These are phyloP conservation scores for Onthophagus sagittarius DNA, from an alignment of 2,888 invertebrate species.

Conservation along the genomic window DNA sequence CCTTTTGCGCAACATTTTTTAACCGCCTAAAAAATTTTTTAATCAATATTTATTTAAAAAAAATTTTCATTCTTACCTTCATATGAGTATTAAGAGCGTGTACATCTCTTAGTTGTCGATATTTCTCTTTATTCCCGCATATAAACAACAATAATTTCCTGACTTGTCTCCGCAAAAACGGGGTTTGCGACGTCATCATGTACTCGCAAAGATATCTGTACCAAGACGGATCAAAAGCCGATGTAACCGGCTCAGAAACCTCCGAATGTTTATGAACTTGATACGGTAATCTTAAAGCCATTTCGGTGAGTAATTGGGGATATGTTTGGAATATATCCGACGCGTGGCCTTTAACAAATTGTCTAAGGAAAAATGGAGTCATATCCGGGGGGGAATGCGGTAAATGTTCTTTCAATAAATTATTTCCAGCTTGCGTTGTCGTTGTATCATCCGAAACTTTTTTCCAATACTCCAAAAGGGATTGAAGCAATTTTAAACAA, in stretches of 20 bases:
- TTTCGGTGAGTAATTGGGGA: slow-evolving; percentile 91
- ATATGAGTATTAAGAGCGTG: slow-evolving; percentile 90
- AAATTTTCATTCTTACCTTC: slow-evolving; percentile 50
- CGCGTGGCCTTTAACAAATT: slow-evolving; percentile 87
- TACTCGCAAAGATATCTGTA: slow-evolving; percentile 84
- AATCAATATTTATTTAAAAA: background rate
- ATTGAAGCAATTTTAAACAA: slow-evolving; percentile 67
- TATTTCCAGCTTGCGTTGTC: slow-evolving; percentile 54
- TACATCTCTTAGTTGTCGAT: slow-evolving; percentile 88
- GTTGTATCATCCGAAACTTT: slow-evolving; percentile 40
- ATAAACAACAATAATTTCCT: slow-evolving; percentile 87
- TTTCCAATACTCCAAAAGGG: slow-evolving; percentile 76
- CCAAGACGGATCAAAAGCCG: slow-evolving; percentile 63
- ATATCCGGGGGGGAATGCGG: slow-evolving; percentile 86
- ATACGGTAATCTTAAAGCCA: slow-evolving; percentile 89
- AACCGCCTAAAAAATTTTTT: slow-evolving; percentile 45
- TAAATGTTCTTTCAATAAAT: slow-evolving; percentile 76
- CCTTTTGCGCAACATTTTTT: slow-evolving; percentile 55
- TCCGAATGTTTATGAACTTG: slow-evolving; percentile 82
- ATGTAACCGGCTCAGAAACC: slow-evolving; percentile 48
- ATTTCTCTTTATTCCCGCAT: slow-evolving; percentile 94
- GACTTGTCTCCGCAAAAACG: slow-evolving; percentile 81
- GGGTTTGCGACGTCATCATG: slow-evolving; percentile 93
- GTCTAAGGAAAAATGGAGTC: slow-evolving; percentile 90
- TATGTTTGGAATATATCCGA: slow-evolving; percentile 92